A percentile compares a stretch with the other conserved stretches of the same genome.
These are phyloP conservation scores for Nemapogon koenigi DNA, from an alignment of 2,888 invertebrate genomes.

Conservation along the genomic window DNA sequence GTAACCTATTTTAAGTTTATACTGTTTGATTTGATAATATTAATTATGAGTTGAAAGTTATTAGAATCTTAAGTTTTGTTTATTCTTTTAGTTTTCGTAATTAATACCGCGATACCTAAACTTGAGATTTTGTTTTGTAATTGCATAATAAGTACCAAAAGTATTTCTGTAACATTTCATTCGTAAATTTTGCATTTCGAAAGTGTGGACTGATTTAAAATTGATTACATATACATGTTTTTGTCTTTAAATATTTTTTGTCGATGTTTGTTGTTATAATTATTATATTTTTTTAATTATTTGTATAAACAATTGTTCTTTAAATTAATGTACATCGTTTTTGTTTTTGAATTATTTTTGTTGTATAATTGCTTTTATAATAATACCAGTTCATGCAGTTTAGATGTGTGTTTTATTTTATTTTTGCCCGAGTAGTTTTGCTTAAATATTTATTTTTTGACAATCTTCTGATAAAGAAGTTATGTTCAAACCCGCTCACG, in stretches of 20 bases:
- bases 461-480: slow-evolving; percentile 34
- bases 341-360: slow-evolving; percentile 78
- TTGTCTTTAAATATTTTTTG: slow-evolving; percentile 64
- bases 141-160: too few relatives aligned
- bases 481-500: slow-evolving; percentile 22
- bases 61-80: too few relatives aligned
- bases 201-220: slow-evolving; percentile 58
- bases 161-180: too few relatives aligned
- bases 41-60: too few relatives aligned
- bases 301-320: slow-evolving; percentile 77
- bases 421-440: slow-evolving; percentile 50
- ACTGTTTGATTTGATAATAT: too few relatives aligned
- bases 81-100: too few relatives aligned
- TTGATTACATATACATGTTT: slow-evolving; percentile 62
- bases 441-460: slow-evolving; percentile 11
- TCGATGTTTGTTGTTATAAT: slow-evolving; percentile 68
- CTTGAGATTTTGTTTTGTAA: too few relatives aligned
- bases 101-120: too few relatives aligned
- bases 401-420: slow-evolving; percentile 69
- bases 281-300: slow-evolving; percentile 71
- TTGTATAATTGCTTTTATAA: slow-evolving; percentile 78
- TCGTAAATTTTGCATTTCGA: slow-evolving; percentile 53
- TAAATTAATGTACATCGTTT: slow-evolving; percentile 80
- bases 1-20: too few relatives aligned
- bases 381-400: slow-evolving; percentile 78